Evolutionary conservation across 2,113 vertebrate species (phyloP), one percentile per base, ranked within the genome.

Genomic region (Psammodynastes pulverulentus): DNA sequence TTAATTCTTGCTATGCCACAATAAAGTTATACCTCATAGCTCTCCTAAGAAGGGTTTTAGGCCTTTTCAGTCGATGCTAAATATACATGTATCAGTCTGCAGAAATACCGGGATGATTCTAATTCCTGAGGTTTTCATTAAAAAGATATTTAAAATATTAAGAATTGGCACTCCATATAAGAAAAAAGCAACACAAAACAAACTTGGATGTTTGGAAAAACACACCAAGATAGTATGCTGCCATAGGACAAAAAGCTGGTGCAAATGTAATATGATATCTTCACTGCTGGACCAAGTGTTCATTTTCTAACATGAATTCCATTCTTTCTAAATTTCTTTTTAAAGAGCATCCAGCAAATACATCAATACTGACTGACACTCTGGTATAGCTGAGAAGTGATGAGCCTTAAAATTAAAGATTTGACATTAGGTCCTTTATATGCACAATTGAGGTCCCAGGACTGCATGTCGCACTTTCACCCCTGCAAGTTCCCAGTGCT

Each of bases 1-100:
- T 0, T 4, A 95, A 91, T 96, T 94, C 94, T 93, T 95, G 90
- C 90, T 95, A 86, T 88, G 89, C 90, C 93, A 88, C 0, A 91
- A 96, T 95, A 94, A 96, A 96, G 95, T 92, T 94, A 93, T 88
- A 95, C 91, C 94, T 95, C 94, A 93, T 88, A 90, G 88, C 5
- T 92, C 92, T 95, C 89, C 94, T 94, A 94, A 95, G 95, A 95
- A 0, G 0, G 93, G 79, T 93, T 95, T 92, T 92, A 93, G 58
- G 90, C 34, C 84, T 93, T 92, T 90, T 79, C 94, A 91, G 86
- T 86, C 58, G 46, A 85, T 84, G 86, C 86, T 88, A 48, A 91
- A 29, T 67, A 24, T 9, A 39, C 92, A 84, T 84, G 93, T 94
- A 52, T 91, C 93, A 86, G 93, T 67, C 94, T 89, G 86, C 90